Base-by-base conservation (phyloP, 2,797 vertebrate species). In the Aplochiton taeniatus region DNA sequence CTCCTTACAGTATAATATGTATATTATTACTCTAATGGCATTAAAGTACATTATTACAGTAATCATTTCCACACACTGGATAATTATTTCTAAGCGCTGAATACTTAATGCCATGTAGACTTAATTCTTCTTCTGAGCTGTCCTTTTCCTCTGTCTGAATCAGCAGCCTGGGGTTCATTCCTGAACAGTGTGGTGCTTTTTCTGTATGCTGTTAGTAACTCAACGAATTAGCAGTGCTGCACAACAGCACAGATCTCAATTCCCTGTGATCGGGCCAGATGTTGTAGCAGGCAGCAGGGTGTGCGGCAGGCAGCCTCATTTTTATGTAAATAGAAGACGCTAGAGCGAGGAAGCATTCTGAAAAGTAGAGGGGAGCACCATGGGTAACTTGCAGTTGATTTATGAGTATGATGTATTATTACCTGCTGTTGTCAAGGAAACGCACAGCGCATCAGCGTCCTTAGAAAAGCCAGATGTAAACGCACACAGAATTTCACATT, bases 231-330 rank as follows among this genome's bases (percentile, higher is more conserved):
- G 91, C 88, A 68, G 77, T 69, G 88, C 90, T 86, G 90, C 86
- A 87, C 87, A 91, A 89, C 90, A 82, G 87, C 83, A 85, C 85
- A 85, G 87, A 90, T 91, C 91, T 91, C 91, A 91, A 92, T 93
- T 92, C 91, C 91, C 92, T 91, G 86, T 77, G 87, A 90, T 91
- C 83, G 83, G 87, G 90, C 85, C 91, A 93, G 91, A 92, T 93
- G 92, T 90, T 91, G 85, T 86, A 80, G 87, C 87, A 80, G 74
- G 87, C 85, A 82, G 75, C 54, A 76, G 84, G 80, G n/a, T n/a
- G n/a, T 78, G 67, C 79, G 77, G 72, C 47, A 76, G 84, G 80
- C 87, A 77, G 80, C 53, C 88, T 91, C 83, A 91, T 92, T 91
- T 88, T 87, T 89, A 91, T 92, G 87, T 77, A 90, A 91, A 91